Evolutionary conservation across 2,113 vertebrate genomes (phyloP).

Genomic region (Myiozetetes cayanensis): DNA sequence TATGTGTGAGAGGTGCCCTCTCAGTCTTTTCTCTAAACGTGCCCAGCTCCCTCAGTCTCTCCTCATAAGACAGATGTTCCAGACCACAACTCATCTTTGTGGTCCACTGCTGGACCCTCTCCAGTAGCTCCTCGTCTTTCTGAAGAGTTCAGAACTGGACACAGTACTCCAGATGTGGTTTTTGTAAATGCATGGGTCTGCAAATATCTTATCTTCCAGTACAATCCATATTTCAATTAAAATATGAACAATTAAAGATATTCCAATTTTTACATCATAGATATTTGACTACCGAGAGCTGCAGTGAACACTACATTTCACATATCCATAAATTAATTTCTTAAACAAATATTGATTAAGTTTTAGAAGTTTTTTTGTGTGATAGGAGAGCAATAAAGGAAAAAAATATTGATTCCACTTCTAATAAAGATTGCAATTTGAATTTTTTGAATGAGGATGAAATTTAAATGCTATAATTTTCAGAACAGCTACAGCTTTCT

Average conservation of each 20-base stretch:
- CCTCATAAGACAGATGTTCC: neutral
- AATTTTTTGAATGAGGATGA: neutral
- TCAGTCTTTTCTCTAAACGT: neutral
- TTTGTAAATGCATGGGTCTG: neutral
- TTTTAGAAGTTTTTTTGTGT: neutral
- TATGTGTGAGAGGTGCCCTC: neutral
- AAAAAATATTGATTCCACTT: neutral
- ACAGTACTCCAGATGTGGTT: neutral
- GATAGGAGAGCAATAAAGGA: neutral
- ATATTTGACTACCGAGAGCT: neutral
- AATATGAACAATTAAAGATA: neutral
- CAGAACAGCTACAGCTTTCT: neutral
- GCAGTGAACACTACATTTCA: neutral
- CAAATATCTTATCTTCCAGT: neutral
- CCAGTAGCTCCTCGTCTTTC: neutral
- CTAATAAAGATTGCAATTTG: neutral
- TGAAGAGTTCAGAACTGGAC: neutral
- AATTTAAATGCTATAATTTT: neutral
- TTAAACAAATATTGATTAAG: neutral
- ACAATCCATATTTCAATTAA: neutral
- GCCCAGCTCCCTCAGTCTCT: neutral
- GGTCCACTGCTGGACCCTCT: neutral
- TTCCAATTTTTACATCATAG: neutral
- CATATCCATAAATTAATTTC: neutral
- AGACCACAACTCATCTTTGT: no score